These are phyloP conservation scores for Linurgus olivaceus DNA, from an alignment of 2,797 vertebrate genomes.

Conservation along the genomic window DNA sequence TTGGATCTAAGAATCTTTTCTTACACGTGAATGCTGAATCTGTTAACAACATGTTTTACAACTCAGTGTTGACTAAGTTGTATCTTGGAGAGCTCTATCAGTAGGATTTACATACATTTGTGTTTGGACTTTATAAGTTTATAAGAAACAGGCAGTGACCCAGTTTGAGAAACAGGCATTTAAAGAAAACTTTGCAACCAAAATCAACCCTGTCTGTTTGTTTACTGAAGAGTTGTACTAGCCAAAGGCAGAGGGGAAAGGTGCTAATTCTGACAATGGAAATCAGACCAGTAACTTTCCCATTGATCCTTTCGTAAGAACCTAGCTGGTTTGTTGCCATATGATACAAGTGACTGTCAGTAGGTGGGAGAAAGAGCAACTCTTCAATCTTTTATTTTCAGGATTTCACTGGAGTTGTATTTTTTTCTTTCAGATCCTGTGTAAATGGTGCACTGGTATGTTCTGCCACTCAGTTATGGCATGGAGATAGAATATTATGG, in stretches of 20 bases:
- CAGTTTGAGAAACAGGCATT: neutral
- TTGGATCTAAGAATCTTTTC: neutral
- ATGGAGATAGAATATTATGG: conserved; percentile 96
- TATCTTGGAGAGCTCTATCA: neutral
- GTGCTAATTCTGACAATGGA: neutral
- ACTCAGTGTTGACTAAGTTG: neutral
- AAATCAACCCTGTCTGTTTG: neutral
- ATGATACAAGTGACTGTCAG: neutral
- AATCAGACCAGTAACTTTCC: neutral
- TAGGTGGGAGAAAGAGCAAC: neutral
- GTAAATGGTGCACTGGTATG: conserved; percentile 90
- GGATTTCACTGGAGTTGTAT: neutral
- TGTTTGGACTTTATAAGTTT: neutral
- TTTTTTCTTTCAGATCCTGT: conserved; percentile 84
- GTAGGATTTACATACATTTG: neutral
- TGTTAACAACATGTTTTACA: neutral
- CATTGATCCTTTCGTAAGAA: neutral
- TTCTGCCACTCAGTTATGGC: conserved; percentile 89
- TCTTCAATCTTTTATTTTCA: neutral
- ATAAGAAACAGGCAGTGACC: neutral
- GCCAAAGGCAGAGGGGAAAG: neutral
- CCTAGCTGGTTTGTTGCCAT: neutral
- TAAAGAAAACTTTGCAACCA: neutral
- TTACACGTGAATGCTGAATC: neutral
- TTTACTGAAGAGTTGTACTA: neutral